These are phyloP conservation scores for Pampus argenteus DNA, from an alignment of 2,797 vertebrate species.

Conservation along the genomic window DNA sequence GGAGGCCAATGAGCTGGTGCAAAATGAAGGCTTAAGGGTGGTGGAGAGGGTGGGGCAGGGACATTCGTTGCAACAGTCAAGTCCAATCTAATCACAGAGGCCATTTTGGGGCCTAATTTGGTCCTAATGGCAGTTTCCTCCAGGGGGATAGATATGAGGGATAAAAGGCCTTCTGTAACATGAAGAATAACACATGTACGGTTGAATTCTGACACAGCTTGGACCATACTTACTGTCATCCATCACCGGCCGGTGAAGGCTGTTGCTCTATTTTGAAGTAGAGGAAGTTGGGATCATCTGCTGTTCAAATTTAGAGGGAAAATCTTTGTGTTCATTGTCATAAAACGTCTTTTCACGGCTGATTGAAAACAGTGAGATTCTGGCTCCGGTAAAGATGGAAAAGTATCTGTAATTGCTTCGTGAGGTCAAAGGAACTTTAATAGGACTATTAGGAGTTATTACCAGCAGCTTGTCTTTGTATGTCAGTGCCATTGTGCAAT, in stretches of 20 bases:
- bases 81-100: slow-evolving; percentile 68
- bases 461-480: slow-evolving; percentile 58
- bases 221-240: slow-evolving; percentile 13
- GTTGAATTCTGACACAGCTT: slow-evolving; percentile 19
- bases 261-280: background rate
- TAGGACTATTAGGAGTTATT: slow-evolving; percentile 73
- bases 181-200: slow-evolving; percentile 18
- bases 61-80: slow-evolving; percentile 47
- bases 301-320: slow-evolving; percentile 21
- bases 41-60: slow-evolving; percentile 19
- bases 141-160: slow-evolving; percentile 36
- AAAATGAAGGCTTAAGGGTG: slow-evolving; percentile 65
- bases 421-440: slow-evolving; percentile 66
- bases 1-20: slow-evolving; percentile 26
- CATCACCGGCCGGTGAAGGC: slow-evolving; percentile 15
- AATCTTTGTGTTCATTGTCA: slow-evolving; percentile 9
- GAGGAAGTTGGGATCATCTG: slow-evolving; percentile 12
- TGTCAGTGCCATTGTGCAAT: slow-evolving; percentile 45
- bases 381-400: slow-evolving; percentile 33
- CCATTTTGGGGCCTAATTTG: slow-evolving; percentile 57
- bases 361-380: slow-evolving; percentile 38
- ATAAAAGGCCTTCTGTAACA: slow-evolving; percentile 49
- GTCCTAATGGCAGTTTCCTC: slow-evolving; percentile 59
- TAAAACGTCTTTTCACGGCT: slow-evolving; percentile 31
- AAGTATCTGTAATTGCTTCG: slow-evolving; percentile 51